A percentile compares a stretch with the other conserved stretches of the same genome.
Evolutionary conservation across 2,888 invertebrate genomes (phyloP).

Genomic region (Drosophila atroscutellata): DNA sequence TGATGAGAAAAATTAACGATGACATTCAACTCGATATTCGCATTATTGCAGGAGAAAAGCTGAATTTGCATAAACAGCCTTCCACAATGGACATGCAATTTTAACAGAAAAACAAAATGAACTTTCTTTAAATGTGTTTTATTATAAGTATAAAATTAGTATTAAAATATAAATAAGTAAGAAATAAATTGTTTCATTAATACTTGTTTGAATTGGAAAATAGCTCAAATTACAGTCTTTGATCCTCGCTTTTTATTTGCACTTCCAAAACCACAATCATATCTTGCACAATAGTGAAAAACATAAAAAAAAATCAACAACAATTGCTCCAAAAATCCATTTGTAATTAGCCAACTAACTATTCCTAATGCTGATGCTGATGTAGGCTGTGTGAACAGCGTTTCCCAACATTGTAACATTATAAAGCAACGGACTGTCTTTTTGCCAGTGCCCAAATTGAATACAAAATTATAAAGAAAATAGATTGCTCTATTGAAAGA

Average conservation of each 20-base stretch:
- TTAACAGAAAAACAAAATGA: conserved; percentile 20
- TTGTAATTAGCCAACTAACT: neutral
- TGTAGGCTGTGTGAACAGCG: neutral
- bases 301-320: neutral
- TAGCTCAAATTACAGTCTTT: neutral
- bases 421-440: conserved; percentile 22
- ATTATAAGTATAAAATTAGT: neutral
- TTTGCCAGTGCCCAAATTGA: conserved; percentile 62
- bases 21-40: conserved; percentile 49
- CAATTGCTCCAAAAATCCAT: neutral
- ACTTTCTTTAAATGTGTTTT: neutral
- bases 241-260: neutral
- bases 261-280: neutral
- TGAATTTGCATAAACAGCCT: conserved; percentile 46
- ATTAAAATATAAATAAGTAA: neutral
- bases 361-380: neutral
- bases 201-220: neutral
- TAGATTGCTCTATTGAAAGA: neutral
- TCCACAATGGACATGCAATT: conserved; percentile 31
- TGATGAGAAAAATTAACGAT: conserved; percentile 73
- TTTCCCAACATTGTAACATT: neutral
- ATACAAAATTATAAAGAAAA: conserved; percentile 20
- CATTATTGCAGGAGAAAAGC: conserved; percentile 53
- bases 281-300: neutral
- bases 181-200: neutral